Conservation (phyloP, 2,113 vertebrate species). For the Paradoxurus hermaphroditus region DNA sequence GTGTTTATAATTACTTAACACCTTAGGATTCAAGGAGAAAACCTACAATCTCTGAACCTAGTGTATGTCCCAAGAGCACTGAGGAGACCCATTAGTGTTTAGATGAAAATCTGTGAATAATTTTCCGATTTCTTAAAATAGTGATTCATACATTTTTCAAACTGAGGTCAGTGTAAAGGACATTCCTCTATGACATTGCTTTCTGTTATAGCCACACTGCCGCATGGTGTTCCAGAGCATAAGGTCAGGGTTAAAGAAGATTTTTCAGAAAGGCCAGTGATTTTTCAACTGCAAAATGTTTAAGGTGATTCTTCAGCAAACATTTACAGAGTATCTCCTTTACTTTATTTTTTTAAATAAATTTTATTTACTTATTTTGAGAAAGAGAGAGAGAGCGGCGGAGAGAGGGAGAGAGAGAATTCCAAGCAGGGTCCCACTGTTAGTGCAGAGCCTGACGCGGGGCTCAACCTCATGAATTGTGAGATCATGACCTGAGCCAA, state of each 20-base stretch:
- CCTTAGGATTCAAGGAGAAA: background rate
- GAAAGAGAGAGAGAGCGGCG: no score
- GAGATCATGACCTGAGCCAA: no score
- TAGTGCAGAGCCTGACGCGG: no score
- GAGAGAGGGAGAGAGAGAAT: no score
- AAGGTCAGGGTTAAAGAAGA: background rate
- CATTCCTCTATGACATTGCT: background rate
- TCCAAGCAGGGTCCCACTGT: no score
- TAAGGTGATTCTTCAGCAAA: background rate
- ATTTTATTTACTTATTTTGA: no score
- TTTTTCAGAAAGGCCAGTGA: background rate
- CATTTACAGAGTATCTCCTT: background rate
- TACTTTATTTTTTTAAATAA: no score
- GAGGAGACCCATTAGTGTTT: background rate
- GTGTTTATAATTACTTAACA: background rate
- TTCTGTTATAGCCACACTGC: background rate
- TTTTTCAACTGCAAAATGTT: background rate
- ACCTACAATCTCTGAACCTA: background rate
- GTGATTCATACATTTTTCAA: background rate
- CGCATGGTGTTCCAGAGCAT: background rate
- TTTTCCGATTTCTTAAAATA: background rate
- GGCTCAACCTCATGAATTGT: no score
- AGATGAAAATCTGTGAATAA: background rate
- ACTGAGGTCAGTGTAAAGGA: no score
- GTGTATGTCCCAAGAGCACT: background rate